phyloP scores from a whole-genome alignment of 2,797 vertebrate genomes.

The Phataginus tricuspis region DNA sequence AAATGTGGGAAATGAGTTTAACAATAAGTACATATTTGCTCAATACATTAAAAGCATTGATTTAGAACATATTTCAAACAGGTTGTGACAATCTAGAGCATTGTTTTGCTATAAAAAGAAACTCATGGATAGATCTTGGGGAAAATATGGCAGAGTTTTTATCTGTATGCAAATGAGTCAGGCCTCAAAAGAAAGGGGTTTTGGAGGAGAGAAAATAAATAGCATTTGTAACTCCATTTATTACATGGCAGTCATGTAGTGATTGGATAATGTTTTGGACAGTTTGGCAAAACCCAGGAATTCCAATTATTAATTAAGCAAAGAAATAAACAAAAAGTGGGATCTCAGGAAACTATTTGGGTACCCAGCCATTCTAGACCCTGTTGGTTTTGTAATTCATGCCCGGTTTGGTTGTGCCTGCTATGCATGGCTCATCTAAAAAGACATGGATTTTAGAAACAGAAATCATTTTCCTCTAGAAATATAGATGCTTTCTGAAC shows the following conservation, averaged over 20 bases:
- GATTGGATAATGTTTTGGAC: not conserved
- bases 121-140: not conserved
- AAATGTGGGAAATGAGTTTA: not conserved
- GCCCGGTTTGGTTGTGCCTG: not conserved
- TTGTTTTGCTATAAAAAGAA: not conserved
- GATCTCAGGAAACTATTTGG: not conserved
- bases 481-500: not conserved
- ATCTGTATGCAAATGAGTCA: not conserved
- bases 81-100: not conserved
- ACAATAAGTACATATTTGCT: not conserved
- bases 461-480: conserved; percentile 5
- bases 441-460: conserved; percentile 1
- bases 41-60: not conserved
- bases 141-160: not conserved
- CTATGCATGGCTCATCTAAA: not conserved
- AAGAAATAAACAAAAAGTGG: not conserved
- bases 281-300: not conserved
- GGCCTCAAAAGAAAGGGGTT: not conserved
- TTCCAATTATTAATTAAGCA: not conserved
- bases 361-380: not conserved
- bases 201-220: not conserved
- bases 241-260: not conserved
- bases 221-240: not conserved
- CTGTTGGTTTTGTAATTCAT: not conserved
- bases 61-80: not conserved